Evolutionary conservation across 2,797 vertebrate genomes (phyloP).

Genomic region (Psittacula derbiana): DNA sequence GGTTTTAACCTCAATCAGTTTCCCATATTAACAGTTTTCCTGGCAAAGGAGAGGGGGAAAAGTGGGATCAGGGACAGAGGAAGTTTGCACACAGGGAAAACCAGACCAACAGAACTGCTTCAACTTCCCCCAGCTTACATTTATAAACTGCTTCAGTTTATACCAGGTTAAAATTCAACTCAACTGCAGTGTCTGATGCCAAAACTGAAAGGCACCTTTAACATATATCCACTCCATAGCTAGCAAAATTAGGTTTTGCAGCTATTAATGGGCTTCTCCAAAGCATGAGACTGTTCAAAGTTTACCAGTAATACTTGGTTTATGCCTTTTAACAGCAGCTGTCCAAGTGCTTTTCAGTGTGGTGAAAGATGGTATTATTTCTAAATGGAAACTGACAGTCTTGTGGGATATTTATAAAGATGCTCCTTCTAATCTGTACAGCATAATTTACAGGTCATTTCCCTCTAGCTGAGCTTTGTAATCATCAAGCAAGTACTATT

Average conservation of each 20-base stretch:
- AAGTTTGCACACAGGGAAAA: not conserved
- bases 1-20: not conserved
- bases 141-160: not conserved
- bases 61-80: not conserved
- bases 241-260: not conserved
- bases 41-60: not conserved
- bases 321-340: not conserved
- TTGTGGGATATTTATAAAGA: constrained; percentile 2
- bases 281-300: not conserved
- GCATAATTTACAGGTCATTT: constrained; percentile 42
- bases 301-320: not conserved
- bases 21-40: not conserved
- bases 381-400: constrained; percentile 16
- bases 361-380: not conserved
- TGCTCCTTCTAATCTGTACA: not conserved
- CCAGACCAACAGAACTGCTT: not conserved
- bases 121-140: not conserved
- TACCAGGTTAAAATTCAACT: not conserved
- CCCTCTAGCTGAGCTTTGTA: constrained; percentile 1
- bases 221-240: not conserved
- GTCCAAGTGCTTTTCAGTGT: not conserved
- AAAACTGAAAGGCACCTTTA: not conserved
- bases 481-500: not conserved
- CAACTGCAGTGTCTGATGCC: not conserved
- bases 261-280: not conserved